Base-by-base conservation (phyloP, 2,888 invertebrate genomes). In the Electrophaes corylata region DNA sequence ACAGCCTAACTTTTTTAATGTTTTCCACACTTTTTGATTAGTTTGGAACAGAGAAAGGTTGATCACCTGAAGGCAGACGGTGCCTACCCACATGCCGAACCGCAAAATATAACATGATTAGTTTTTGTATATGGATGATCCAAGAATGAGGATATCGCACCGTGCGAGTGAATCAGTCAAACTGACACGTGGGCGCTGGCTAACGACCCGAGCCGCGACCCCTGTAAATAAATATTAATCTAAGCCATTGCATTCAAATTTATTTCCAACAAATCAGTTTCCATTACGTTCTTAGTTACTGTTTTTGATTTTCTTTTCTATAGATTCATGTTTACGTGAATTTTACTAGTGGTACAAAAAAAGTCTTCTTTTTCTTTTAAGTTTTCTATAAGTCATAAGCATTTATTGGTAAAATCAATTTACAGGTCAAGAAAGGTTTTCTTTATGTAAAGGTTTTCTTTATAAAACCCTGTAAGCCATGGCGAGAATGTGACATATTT, bases 131-230 rank as follows among this genome's bases (percentile, higher is more conserved):
- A 70, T 73, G 69, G n/a, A 72, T 71, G 47, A 64, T 39, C 56
- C 58, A 63, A 65, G 67, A 56, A 64, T 49, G 71, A 66, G 76
- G 70, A 71, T 75, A 78, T 65, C 65, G 72, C 71, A 66, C 75
- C 62, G 67, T 58, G 16, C n/a, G 35, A 8, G 67, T 82, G 81
- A 81, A 72, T 82, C 77, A 78, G 71, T 64, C 51, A 26, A 70
- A 19, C 33, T 49, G 45, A 33, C 52, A 53, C 55, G 81, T 81
- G 64, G 78, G 78, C 60, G 67, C 62, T 73, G 73, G 70, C 56
- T 72, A 73, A 71, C 62, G 75, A 71, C 72, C 70, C 35, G 33
- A 62, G 60, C 11, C 46, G 4, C 19, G 37, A 50, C 45, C 44
- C 59, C 23, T 26, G 19, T 2, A 20, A n/a, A 39, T 26, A n/a